Evolutionary conservation across 2,797 vertebrate species (phyloP), one percentile per base, ranked within the genome.

Genomic region (Melanotaenia trifasciata): DNA sequence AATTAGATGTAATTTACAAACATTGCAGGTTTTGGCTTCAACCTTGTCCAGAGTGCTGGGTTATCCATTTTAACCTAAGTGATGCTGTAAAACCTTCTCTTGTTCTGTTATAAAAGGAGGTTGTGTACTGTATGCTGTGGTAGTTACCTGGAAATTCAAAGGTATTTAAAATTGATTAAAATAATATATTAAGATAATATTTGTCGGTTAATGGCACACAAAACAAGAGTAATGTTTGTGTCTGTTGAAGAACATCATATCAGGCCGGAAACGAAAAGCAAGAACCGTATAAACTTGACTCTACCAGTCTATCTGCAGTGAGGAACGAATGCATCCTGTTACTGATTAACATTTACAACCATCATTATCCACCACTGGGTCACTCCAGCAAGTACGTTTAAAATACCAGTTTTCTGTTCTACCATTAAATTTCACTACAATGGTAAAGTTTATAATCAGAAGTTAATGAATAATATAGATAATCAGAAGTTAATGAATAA

Each of bases 21-120:
- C 14, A n/a, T 58, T 58, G 18, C 32, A 35, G 18, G 18, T n/a
- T 33, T n/a, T n/a, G 3, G 57, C 18, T 58, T 22, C 22, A 10
- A 22, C 47, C 10, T 51, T 51, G 47, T n/a, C 20, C 9, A 10
- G 1, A 50, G 20, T 50, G 22, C 4, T 6, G 14, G 38, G 22
- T 57, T 4, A 67, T 70, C 20, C 2, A 59, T 47, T 13, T 72
- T 58, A 54, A 72, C 57, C 28, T 6, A 38, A 30, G 28, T 14
- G 2, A 76, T 5, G 1, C 16, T 12, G 5, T 16, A 38, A 10
- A 28, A 20, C 32, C 35, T 58, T 1, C 12, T 1, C 1, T 18
- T 57, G 40, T 18, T 14, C 40, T 6, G 16, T 43, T 45, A 20
- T 45, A 45, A 45, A 20, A 18, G 40, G 14, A 43, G 38, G 24